phyloP scores from a whole-genome alignment of 2,113 vertebrate genomes.

The Esox niger region DNA sequence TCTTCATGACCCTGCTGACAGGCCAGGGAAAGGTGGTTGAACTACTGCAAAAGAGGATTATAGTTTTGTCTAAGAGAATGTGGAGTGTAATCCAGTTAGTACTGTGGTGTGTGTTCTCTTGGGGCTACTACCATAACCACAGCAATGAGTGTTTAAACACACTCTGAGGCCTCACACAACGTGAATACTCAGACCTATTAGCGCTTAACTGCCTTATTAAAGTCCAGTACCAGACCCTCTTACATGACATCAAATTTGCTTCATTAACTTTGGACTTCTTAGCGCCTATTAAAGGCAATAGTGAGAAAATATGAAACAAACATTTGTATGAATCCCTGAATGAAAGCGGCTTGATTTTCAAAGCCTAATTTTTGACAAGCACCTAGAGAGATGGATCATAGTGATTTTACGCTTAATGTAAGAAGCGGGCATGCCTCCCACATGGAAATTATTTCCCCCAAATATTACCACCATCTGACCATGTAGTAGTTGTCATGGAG shows the following conservation, averaged over 20 bases:
- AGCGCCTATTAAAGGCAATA: constrained; percentile 51
- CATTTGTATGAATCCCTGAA: constrained; percentile 40
- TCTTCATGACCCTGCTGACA: background rate
- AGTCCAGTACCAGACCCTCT: constrained; percentile 56
- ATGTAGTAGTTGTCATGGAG: constrained; percentile 50
- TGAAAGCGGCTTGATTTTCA: constrained; percentile 29
- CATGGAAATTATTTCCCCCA: constrained; percentile 59
- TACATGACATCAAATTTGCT: constrained; percentile 68
- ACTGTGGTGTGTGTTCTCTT: constrained; percentile 48
- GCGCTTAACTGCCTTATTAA: constrained; percentile 67
- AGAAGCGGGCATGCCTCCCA: too few species aligned
- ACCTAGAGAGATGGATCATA: constrained; percentile 35
- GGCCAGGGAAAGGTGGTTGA: constrained; percentile 32
- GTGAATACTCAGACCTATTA: constrained; percentile 69
- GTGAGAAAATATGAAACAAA: constrained; percentile 43
- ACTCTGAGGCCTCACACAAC: constrained; percentile 41
- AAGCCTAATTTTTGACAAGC: constrained; percentile 63
- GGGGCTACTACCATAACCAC: constrained; percentile 30
- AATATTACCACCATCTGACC: constrained; percentile 68
- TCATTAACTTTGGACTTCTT: constrained; percentile 67
- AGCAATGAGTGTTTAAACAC: constrained; percentile 39
- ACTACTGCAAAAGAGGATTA: constrained; percentile 42
- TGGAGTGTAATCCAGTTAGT: constrained; percentile 58
- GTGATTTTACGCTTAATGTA: constrained; percentile 61
- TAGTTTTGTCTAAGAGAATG: constrained; percentile 50